Conservation (phyloP, 2,113 vertebrate genomes). For the Crotalus horridus region DNA sequence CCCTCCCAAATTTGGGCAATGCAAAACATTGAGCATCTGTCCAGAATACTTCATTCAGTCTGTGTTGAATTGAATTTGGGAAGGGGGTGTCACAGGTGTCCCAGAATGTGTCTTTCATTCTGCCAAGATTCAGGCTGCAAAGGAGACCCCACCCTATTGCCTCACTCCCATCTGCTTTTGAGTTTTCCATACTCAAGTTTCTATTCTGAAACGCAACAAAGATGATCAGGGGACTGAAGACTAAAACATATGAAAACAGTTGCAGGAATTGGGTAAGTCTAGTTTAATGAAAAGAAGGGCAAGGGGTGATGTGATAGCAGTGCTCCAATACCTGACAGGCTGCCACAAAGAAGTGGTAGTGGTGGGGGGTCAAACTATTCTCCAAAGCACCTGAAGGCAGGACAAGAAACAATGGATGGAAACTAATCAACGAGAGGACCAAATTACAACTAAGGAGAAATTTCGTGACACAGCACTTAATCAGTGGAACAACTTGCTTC, state of each 20-base stretch:
- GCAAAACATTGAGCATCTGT: neutral
- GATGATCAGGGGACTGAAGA: neutral
- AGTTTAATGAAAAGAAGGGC: neutral
- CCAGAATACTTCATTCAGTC: neutral
- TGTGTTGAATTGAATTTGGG: neutral
- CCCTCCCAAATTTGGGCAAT: neutral
- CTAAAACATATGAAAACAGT: neutral
- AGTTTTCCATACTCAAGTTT: neutral
- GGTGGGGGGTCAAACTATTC: neutral
- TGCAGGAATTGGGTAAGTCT: neutral
- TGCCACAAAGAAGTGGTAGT: neutral
- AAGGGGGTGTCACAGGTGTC: neutral
- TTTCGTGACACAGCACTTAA: neutral
- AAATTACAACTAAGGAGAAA: neutral
- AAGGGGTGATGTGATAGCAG: neutral
- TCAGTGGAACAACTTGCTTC: neutral
- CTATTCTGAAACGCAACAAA: neutral
- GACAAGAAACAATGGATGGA: neutral
- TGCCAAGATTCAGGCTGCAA: neutral
- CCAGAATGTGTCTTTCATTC: neutral
- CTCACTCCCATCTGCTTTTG: constrained; percentile 14
- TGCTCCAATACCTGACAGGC: neutral
- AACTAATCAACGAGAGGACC: neutral
- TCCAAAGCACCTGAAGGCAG: neutral
- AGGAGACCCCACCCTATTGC: neutral